Evolutionary conservation across 2,797 vertebrate genomes (phyloP).

Genomic region (Hemibagrus guttatus): DNA sequence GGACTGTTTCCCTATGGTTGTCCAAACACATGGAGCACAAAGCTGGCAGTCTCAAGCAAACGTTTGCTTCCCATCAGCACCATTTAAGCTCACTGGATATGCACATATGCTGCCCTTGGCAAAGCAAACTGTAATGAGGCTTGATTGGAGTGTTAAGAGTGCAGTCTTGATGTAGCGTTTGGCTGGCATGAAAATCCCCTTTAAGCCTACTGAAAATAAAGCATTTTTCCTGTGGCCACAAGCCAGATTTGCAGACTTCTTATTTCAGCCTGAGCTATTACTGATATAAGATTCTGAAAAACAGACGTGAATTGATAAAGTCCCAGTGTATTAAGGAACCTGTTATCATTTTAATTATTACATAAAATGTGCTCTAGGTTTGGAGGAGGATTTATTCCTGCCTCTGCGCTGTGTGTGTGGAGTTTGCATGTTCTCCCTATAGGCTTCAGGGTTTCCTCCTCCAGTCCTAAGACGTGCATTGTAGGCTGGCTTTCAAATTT

Average conservation of each 20-base stretch:
- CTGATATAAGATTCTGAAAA: neutral
- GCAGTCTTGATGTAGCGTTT: conserved; percentile 30
- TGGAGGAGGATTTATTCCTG: no score
- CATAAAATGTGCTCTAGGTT: neutral
- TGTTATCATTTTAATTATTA: neutral
- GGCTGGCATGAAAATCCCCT: conserved; percentile 30
- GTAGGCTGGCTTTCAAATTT: no score
- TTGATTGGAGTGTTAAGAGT: conserved; percentile 44
- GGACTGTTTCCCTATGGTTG: conserved; percentile 11
- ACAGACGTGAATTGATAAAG: neutral
- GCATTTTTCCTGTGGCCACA: neutral
- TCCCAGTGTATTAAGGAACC: neutral
- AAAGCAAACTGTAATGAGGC: conserved; percentile 45
- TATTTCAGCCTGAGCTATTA: neutral
- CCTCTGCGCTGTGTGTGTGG: no score
- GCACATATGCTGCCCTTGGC: conserved; percentile 57
- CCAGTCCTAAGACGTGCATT: no score
- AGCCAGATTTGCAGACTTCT: conserved; percentile 9
- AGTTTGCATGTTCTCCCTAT: no score
- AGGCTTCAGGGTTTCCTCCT: no score
- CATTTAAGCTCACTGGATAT: conserved; percentile 51
- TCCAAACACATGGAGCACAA: conserved; percentile 35
- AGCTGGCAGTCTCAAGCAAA: conserved; percentile 43
- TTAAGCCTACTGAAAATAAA: conserved; percentile 14
- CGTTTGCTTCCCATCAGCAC: conserved; percentile 48